phyloP scores from a whole-genome alignment of 1,140 invertebrate species.

The Yoshiicerus persimilis region DNA sequence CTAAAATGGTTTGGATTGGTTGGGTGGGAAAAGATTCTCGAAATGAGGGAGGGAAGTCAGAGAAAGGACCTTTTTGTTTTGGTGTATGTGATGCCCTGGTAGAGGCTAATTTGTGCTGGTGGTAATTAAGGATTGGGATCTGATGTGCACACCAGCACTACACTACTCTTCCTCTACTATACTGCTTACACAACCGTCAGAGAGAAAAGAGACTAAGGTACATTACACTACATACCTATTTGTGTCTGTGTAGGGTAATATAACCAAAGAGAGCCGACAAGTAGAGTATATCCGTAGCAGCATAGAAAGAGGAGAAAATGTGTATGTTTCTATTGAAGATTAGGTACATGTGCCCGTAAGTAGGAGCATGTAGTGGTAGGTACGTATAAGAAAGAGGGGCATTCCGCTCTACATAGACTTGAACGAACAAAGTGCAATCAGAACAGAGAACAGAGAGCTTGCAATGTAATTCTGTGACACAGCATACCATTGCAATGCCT shows the following conservation, averaged over 20 bases:
- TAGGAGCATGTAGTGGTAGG: neutral
- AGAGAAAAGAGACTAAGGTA: neutral
- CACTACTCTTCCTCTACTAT: neutral
- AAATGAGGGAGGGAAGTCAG: slow-evolving; percentile 21
- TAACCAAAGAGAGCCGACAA: neutral
- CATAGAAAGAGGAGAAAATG: neutral
- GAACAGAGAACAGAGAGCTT: neutral
- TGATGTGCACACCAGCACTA: slow-evolving; percentile 21
- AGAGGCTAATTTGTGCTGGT: slow-evolving; percentile 47
- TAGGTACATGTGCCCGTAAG: neutral
- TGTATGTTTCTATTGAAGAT: neutral
- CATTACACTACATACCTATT: neutral
- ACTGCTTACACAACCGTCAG: neutral
- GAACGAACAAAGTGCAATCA: neutral
- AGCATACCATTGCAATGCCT: neutral
- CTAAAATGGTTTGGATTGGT: neutral
- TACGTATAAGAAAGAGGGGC: neutral
- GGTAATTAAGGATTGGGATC: slow-evolving; percentile 46
- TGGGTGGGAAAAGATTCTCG: slow-evolving; percentile 2
- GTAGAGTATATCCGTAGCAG: neutral
- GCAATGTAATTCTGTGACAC: neutral
- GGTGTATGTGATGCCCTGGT: slow-evolving; percentile 26
- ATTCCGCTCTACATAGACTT: neutral
- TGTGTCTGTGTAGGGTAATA: neutral
- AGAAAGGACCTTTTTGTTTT: slow-evolving; percentile 36